phyloP scores from a whole-genome alignment of 2,797 vertebrate species.

The Neosilurus mollespiculum region DNA sequence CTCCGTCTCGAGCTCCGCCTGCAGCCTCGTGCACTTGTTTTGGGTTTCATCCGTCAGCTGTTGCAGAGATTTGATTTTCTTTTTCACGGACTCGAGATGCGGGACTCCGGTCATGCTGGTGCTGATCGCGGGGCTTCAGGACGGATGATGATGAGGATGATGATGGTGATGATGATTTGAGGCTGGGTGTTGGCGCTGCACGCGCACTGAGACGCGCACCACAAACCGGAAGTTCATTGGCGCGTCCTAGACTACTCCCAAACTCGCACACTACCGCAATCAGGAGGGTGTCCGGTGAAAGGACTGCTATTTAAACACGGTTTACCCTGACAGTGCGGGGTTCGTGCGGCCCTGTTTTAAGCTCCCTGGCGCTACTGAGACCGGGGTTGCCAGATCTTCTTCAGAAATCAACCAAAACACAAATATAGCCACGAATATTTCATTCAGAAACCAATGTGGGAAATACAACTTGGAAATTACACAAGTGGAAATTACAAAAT shows the following conservation, averaged over 20 bases:
- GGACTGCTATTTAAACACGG: no score
- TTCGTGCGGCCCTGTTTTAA: neutral
- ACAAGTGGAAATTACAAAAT: no score
- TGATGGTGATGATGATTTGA: neutral
- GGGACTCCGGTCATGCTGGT: slow-evolving; percentile 81
- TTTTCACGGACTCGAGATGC: slow-evolving; percentile 88
- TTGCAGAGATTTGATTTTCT: slow-evolving; percentile 90
- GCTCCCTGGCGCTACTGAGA: no score
- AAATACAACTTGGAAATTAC: neutral
- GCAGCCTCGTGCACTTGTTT: slow-evolving; percentile 80
- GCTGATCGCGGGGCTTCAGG: slow-evolving; percentile 33
- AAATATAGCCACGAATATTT: no score
- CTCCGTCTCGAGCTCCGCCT: slow-evolving; percentile 85
- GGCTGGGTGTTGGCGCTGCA: neutral
- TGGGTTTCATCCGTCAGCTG: slow-evolving; percentile 87
- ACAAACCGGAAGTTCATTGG: slow-evolving; percentile 10
- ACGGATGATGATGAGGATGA: no score
- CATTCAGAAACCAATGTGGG: no score
- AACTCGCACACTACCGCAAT: neutral
- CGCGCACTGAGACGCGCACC: slow-evolving; percentile 3
- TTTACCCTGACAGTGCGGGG: neutral
- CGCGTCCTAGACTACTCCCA: neutral
- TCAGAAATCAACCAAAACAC: neutral
- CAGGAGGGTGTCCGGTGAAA: no score
- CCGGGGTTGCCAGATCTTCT: neutral